A percentile compares a stretch with the other conserved stretches of the same genome.
Evolutionary conservation across 2,113 vertebrate species (phyloP).

Genomic region (Upupa epops): DNA sequence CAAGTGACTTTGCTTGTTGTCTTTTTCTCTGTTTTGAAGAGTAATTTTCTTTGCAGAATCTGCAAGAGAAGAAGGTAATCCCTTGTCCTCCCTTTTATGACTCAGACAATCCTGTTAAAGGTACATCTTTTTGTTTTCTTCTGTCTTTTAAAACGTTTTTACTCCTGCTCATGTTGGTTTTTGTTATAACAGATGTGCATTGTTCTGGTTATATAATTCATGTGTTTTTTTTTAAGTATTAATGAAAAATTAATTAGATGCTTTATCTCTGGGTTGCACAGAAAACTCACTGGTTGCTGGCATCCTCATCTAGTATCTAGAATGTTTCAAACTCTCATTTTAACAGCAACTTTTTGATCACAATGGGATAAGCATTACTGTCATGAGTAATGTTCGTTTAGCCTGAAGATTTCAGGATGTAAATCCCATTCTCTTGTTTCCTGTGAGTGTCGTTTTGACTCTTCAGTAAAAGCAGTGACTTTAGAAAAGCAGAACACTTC

Average conservation of each 20-base stretch:
- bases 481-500: background rate
- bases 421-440: background rate
- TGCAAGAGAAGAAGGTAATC: conserved; percentile 94
- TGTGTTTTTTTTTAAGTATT: background rate
- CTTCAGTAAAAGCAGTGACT: background rate
- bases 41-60: conserved; percentile 70
- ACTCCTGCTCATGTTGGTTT: background rate
- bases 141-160: background rate
- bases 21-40: background rate
- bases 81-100: conserved; percentile 92
- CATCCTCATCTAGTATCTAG: background rate
- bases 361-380: background rate
- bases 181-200: background rate
- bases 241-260: background rate
- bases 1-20: background rate
- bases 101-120: conserved; percentile 90
- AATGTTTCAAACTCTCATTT: background rate
- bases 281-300: background rate
- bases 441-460: background rate
- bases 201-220: background rate
- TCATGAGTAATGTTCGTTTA: background rate
- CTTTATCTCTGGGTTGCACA: background rate
- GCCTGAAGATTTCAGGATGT: background rate
- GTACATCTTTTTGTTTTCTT: conserved; percentile 61
- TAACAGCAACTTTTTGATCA: background rate